Base-by-base conservation (phyloP, 2,113 vertebrate genomes). In the Ploceus nigricollis region DNA sequence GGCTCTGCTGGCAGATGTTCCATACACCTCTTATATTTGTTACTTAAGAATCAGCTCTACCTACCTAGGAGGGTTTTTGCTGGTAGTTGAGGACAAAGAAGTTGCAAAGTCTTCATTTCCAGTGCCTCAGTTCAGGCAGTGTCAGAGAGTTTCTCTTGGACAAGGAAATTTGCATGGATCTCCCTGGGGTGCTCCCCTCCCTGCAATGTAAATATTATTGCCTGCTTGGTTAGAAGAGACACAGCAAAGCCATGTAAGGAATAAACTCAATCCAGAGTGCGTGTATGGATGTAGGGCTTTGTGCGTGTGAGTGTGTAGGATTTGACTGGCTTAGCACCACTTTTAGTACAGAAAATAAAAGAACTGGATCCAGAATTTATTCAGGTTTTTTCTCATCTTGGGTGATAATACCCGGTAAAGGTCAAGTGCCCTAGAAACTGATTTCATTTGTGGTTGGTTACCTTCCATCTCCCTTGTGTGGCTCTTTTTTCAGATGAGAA, bases 401-500 rank as follows among this genome's bases (percentile, higher is more conserved):
- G 66, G 54, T 23, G 7, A 39, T 90, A 82, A 78, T 63, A 93
- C 19, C 39, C 47, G 53, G 25, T 33, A 93, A 90, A 93, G 80
- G 51, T 66, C 86, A 91, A 89, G 69, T 47, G 45, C 60, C 25
- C 58, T 65, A 90, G 71, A 50, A 77, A 86, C 31, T 48, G 30
- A 86, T 96, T 80, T 92, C 35, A 53, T 69, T 84, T 94, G 69
- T 94, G 47, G 50, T 61, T 94, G 45, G 54, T 68, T 72, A 73
- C 44, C 25, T 70, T 90, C 37, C 25, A 4, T 85, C 31, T 93
- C 58, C 51, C 53, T 78, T 0, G 3, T 44, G 60, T 63, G 70
- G 21, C 66, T 88, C 47, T 79, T 75, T 39, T 66, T 84, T 82
- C 75, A 90, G 42, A 77, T 50, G 16, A 65, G 51, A 75, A 58